A percentile compares a stretch with the other conserved stretches of the same genome.
These are phyloP conservation scores for Mastomys coucha DNA, from an alignment of 2,113 vertebrate genomes.

Conservation along the genomic window DNA sequence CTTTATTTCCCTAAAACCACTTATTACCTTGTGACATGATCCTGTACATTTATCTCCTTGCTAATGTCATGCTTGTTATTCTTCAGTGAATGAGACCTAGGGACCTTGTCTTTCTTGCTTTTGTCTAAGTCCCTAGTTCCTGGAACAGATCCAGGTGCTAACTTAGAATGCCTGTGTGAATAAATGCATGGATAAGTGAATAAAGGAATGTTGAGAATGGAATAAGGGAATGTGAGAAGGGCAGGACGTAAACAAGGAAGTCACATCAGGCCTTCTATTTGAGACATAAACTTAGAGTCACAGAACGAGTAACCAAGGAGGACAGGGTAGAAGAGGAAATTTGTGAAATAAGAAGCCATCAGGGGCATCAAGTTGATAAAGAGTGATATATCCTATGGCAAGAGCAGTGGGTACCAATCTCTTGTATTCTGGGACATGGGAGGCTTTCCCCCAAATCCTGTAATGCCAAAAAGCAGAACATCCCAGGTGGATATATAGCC, in stretches of 20 bases:
- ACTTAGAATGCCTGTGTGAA: neutral
- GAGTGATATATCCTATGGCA: neutral
- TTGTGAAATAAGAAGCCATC: neutral
- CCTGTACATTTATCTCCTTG: neutral
- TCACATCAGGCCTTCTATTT: neutral
- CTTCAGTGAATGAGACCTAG: neutral
- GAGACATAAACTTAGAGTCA: neutral
- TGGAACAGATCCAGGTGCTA: neutral
- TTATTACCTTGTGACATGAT: neutral
- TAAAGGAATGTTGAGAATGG: neutral
- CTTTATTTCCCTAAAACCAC: neutral
- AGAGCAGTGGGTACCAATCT: neutral
- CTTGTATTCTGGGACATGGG: neutral
- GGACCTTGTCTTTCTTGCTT: conserved; percentile 21
- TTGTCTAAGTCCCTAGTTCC: neutral
- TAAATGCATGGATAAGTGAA: neutral
- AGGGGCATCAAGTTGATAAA: neutral
- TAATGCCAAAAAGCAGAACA: neutral
- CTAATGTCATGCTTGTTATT: neutral
- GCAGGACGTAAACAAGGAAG: neutral
- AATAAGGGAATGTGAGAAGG: neutral
- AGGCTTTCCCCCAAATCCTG: neutral
- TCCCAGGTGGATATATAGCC: neutral
- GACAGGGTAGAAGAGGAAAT: neutral
- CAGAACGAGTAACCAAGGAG: neutral